phyloP scores from a whole-genome alignment of 2,888 invertebrate species.

The Gymnocheta viridis region DNA sequence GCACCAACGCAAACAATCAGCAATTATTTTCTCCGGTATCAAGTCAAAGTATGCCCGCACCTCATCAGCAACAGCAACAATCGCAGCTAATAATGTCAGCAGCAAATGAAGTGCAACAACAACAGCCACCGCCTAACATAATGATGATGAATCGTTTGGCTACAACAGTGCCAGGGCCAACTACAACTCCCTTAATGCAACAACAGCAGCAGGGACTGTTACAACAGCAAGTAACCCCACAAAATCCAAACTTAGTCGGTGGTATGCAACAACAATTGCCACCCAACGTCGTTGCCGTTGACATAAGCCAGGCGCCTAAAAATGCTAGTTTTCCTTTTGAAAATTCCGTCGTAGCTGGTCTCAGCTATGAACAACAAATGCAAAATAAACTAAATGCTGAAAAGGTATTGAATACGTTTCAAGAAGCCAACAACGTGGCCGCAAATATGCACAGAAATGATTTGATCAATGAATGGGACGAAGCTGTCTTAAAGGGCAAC shows the following conservation, averaged over 20 bases:
- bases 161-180: slow-evolving; percentile 68
- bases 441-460: slow-evolving; percentile 56
- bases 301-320: slow-evolving; percentile 52
- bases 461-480: slow-evolving; percentile 64
- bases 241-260: slow-evolving; percentile 42
- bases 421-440: slow-evolving; percentile 54
- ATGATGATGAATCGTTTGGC: slow-evolving; percentile 76
- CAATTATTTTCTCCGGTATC: slow-evolving; percentile 75
- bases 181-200: slow-evolving; percentile 51
- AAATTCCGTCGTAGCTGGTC: slow-evolving; percentile 71
- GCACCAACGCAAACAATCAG: slow-evolving; percentile 70
- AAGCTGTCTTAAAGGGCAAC: slow-evolving; percentile 52
- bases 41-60: slow-evolving; percentile 39
- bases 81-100: slow-evolving; percentile 61
- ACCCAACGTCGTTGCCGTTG: slow-evolving; percentile 18
- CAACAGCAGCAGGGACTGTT: slow-evolving; percentile 55
- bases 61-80: slow-evolving; percentile 49
- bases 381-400: slow-evolving; percentile 75
- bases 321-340: slow-evolving; percentile 74
- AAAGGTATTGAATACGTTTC: slow-evolving; percentile 57
- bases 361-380: slow-evolving; percentile 76
- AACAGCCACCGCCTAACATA: slow-evolving; percentile 68
- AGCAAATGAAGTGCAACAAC: slow-evolving; percentile 57
- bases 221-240: slow-evolving; percentile 56
- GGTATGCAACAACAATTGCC: slow-evolving; percentile 63